Conservation (phyloP, 1,140 invertebrate species). For the Neodiprion pinetum region DNA sequence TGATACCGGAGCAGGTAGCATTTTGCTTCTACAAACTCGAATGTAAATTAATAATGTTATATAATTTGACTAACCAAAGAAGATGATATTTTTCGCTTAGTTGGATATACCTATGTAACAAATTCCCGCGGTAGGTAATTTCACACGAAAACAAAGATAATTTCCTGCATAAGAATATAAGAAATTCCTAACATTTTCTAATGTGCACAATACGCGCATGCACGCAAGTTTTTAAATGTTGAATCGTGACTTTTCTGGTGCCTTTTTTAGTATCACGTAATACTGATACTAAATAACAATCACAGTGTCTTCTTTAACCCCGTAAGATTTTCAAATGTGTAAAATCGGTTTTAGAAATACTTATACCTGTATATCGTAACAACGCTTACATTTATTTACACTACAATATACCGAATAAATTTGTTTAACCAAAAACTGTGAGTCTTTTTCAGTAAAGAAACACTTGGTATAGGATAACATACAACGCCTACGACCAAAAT, state of each 20-base stretch:
- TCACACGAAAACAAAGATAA: no score
- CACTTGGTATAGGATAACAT: no score
- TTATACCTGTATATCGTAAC: background rate
- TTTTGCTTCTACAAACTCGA: background rate
- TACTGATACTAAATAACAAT: background rate
- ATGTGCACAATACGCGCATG: background rate
- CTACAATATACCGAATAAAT: background rate
- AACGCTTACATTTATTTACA: background rate
- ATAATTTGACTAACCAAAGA: constrained; percentile 6
- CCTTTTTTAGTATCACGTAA: background rate
- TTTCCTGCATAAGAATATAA: background rate
- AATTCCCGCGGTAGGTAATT: no score
- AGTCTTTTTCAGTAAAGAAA: no score
- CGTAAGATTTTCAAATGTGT: background rate
- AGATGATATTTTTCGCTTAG: background rate
- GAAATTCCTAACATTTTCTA: background rate
- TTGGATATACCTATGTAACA: no score
- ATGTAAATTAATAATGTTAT: background rate
- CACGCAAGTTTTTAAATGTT: background rate
- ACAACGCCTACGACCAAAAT: no score
- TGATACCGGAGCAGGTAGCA: no score
- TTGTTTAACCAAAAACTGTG: background rate
- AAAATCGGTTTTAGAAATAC: background rate
- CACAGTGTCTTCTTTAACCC: background rate
- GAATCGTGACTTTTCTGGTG: background rate